Percentiles rank a stretch among this genome's conserved stretches.
These are phyloP conservation scores for Montipora sp. DNA, from an alignment of 64 coral and sea anemone species.

Conservation along the genomic window DNA sequence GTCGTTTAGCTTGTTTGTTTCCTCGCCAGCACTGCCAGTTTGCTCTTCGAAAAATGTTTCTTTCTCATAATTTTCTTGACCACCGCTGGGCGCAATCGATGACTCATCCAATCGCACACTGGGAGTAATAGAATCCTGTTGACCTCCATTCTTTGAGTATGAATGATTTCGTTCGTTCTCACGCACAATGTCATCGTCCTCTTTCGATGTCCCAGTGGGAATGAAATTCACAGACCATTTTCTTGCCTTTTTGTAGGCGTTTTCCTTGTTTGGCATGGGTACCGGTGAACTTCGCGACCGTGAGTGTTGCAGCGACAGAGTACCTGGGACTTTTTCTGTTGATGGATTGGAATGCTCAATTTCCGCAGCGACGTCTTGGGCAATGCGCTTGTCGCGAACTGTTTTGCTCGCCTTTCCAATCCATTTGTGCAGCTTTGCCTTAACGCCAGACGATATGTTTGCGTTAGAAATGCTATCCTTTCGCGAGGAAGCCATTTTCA, in stretches of 20 bases:
- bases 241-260: neutral
- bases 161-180: neutral
- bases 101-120: slow-evolving; percentile 32
- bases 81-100: slow-evolving; percentile 24
- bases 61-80: neutral
- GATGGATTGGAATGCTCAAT: neutral
- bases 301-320: neutral
- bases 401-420: slow-evolving; percentile 22
- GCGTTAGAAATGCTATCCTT: neutral
- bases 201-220: neutral
- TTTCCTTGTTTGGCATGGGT: neutral
- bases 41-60: neutral
- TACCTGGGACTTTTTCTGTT: neutral
- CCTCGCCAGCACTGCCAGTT: neutral
- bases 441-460: slow-evolving; percentile 20
- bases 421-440: slow-evolving; percentile 54
- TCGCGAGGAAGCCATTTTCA: slow-evolving; percentile 18
- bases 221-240: neutral
- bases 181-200: neutral
- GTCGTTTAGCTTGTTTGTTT: neutral
- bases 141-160: slow-evolving; percentile 32
- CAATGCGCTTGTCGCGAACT: slow-evolving; percentile 25
- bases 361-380: slow-evolving; percentile 24
- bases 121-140: neutral
- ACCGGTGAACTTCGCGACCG: slow-evolving; percentile 7